Conservation (phyloP, 2,888 invertebrate species). For the Elegia similella region DNA sequence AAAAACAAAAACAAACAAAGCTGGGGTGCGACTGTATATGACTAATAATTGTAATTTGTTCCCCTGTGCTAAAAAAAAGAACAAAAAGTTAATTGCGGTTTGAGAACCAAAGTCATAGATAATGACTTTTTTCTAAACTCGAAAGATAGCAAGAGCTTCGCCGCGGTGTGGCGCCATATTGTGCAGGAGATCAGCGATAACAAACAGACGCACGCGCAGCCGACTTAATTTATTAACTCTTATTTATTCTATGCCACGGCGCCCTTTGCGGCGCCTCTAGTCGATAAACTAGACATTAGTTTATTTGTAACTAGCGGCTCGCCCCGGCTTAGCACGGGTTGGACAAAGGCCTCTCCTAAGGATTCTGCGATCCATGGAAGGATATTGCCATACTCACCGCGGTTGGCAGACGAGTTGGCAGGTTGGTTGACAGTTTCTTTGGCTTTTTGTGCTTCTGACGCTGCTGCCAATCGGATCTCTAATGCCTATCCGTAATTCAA, state of each 20-base stretch:
- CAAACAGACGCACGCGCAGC: slow-evolving; percentile 37
- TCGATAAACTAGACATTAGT: not conserved
- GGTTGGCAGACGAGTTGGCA: no score
- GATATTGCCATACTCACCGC: no score
- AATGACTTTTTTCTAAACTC: slow-evolving; percentile 41
- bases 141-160: slow-evolving; percentile 40
- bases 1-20: no score
- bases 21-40: no score
- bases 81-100: not conserved
- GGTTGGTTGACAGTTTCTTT: no score
- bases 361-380: no score
- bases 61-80: not conserved
- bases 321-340: no score
- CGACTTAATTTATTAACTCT: not conserved
- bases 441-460: no score
- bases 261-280: slow-evolving; percentile 24
- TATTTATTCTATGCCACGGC: slow-evolving; percentile 17
- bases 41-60: not conserved
- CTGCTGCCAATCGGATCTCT: no score
- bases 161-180: slow-evolving; percentile 57
- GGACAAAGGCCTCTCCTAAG: no score
- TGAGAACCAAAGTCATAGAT: not conserved
- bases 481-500: no score
- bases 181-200: slow-evolving; percentile 49
- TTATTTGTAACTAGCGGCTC: not conserved